Conservation (phyloP, 2,797 vertebrate genomes). For the Darevskia mixta region DNA sequence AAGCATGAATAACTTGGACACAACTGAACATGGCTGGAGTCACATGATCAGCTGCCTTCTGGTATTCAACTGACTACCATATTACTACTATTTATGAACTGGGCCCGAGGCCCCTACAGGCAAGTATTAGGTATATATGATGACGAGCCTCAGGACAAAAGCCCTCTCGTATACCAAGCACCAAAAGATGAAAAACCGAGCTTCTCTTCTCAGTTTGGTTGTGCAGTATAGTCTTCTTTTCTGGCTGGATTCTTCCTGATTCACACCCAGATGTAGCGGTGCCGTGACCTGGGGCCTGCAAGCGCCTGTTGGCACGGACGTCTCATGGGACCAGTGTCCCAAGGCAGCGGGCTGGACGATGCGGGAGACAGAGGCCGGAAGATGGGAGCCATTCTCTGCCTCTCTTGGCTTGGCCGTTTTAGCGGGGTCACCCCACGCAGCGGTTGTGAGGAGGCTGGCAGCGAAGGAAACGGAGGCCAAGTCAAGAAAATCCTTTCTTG, state of each 20-base stretch:
- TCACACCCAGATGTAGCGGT: rapidly evolving
- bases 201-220: not conserved
- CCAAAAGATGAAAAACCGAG: not conserved
- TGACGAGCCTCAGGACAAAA: too few species aligned
- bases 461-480: conserved; percentile 25
- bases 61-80: not conserved
- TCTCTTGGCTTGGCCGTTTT: not conserved
- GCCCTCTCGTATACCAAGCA: too few species aligned
- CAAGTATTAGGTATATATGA: not conserved
- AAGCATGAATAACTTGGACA: too few species aligned
- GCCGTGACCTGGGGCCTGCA: conserved; percentile 1
- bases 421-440: not conserved
- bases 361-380: conserved; percentile 45
- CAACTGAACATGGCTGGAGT: not conserved
- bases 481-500: conserved; percentile 24
- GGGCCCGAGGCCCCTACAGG: too few species aligned
- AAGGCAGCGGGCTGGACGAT: rapidly evolving
- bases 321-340: not conserved
- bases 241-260: not conserved
- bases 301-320: not conserved
- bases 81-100: not conserved
- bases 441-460: not conserved
- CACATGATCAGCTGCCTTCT: not conserved
- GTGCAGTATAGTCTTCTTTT: not conserved
- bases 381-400: conserved; percentile 36